phyloP scores from a whole-genome alignment of 2,797 vertebrate species.

The Poecile montanus region DNA sequence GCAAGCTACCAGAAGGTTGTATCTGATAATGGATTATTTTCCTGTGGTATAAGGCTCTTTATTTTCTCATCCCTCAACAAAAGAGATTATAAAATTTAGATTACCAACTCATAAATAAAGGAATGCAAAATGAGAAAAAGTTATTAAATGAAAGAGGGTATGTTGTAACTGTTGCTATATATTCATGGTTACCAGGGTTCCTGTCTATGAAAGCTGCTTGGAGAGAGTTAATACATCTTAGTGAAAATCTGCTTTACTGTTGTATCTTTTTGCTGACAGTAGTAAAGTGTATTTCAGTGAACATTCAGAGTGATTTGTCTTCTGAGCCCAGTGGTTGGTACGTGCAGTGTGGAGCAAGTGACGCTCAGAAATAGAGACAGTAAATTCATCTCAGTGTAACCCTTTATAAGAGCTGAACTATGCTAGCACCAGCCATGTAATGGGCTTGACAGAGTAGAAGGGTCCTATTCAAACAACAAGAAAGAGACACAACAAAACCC shows the following conservation, averaged over 20 bases:
- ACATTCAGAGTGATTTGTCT: background rate
- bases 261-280: background rate
- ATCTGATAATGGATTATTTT: background rate
- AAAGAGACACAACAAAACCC: background rate
- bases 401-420: background rate
- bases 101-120: background rate
- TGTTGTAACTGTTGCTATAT: background rate
- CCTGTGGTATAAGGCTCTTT: background rate
- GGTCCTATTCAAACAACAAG: background rate
- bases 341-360: background rate
- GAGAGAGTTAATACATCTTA: background rate
- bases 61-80: background rate
- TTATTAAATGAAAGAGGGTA: background rate
- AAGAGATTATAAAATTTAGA: background rate
- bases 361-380: background rate
- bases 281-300: background rate
- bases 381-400: background rate
- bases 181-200: background rate
- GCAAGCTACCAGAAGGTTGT: background rate
- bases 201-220: background rate
- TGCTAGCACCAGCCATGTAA: background rate
- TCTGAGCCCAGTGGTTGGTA: background rate
- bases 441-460: background rate
- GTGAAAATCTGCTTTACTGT: background rate
- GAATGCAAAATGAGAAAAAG: background rate